Percentiles rank a stretch among this genome's conserved stretches.
Conservation (phyloP, 2,113 vertebrate genomes). For the Danio rerio region DNA sequence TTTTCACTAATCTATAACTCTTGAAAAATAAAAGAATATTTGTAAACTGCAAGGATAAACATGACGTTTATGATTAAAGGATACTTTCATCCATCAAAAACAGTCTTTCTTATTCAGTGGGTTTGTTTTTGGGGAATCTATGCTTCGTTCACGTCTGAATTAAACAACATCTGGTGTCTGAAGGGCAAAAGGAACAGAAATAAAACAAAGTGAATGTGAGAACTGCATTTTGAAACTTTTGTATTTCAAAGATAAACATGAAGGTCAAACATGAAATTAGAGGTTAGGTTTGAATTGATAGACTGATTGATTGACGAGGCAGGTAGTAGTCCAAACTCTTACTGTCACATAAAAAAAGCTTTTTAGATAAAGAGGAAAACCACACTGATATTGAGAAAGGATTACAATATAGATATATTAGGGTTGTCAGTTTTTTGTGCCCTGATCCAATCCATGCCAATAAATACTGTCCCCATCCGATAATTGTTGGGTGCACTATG, state of each 20-base stretch:
- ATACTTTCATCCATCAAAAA: not conserved
- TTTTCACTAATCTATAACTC: too few relatives aligned
- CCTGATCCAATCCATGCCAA: too few relatives aligned
- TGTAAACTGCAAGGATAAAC: not conserved
- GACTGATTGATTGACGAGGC: not conserved
- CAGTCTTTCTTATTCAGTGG: not conserved
- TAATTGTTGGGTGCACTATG: too few relatives aligned
- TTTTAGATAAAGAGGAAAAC: conserved; percentile 8
- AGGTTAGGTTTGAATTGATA: not conserved
- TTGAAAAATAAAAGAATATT: too few relatives aligned
- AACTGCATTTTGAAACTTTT: not conserved
- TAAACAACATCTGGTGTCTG: conserved; percentile 8
- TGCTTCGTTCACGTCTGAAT: not conserved
- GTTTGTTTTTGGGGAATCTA: not conserved
- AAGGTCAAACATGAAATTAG: not conserved
- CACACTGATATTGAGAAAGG: not conserved
- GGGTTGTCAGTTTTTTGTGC: too few relatives aligned
- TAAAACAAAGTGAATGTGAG: not conserved
- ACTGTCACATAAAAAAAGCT: not conserved
- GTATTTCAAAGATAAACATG: not conserved
- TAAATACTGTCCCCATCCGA: too few relatives aligned
- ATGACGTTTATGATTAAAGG: not conserved
- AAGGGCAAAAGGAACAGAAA: not conserved
- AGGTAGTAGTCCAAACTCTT: not conserved
- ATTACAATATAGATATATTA: not conserved